phyloP scores from a whole-genome alignment of 2,113 vertebrate species.

The Cyanocitta stelleri region DNA sequence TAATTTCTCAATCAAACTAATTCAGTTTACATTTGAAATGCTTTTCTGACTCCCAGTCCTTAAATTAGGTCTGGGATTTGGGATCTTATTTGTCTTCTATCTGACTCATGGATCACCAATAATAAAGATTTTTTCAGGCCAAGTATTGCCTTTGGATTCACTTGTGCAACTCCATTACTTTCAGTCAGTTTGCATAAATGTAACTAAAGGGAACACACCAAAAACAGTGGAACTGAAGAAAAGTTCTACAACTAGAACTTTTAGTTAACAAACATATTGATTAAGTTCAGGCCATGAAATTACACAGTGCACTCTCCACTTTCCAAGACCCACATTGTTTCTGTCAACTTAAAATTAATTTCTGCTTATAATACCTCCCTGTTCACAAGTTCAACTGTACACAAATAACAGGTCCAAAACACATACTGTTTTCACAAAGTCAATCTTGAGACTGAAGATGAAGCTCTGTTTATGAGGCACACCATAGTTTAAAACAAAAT shows the following conservation, averaged over 20 bases:
- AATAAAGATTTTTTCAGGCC: slow-evolving; percentile 16
- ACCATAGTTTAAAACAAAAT: fast-evolving
- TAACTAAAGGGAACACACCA: background rate
- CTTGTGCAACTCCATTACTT: background rate
- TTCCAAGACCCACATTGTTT: background rate
- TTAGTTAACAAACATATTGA: background rate
- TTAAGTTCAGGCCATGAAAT: background rate
- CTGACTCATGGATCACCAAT: background rate
- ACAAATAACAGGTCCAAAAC: background rate
- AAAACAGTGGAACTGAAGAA: background rate
- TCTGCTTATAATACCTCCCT: background rate
- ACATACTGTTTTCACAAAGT: background rate
- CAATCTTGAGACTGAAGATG: background rate
- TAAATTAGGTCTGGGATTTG: background rate
- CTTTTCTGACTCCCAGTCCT: background rate
- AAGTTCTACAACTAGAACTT: background rate
- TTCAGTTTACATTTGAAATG: background rate
- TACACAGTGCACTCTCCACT: background rate
- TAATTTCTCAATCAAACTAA: slow-evolving; percentile 31
- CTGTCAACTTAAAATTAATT: background rate
- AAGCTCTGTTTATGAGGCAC: background rate
- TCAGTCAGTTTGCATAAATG: background rate
- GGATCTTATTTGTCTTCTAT: slow-evolving; percentile 1
- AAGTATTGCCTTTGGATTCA: background rate
- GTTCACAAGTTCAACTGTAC: background rate